Evolutionary conservation across 2,797 vertebrate genomes (phyloP), one percentile per base, ranked within the genome.

Genomic region (Anniella stebbinsi): DNA sequence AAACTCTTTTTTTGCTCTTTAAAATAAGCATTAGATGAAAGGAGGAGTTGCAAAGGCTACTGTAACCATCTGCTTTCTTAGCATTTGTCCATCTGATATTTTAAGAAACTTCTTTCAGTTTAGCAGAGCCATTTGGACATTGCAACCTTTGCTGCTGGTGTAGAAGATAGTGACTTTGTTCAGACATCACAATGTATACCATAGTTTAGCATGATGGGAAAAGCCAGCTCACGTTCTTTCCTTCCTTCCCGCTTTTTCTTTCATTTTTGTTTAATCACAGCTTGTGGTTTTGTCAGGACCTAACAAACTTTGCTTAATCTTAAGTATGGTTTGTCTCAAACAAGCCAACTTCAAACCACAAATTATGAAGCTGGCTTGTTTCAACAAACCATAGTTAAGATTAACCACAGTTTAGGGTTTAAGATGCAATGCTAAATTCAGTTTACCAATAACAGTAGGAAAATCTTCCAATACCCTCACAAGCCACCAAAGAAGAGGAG

Each of bases 1-100:
- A 91, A 96, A 96, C 93, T 96, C 96, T 95, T 96, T 96, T 96
- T 96, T 96, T 96, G 95, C 95, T 95, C 94, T 92, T 96, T 94
- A 94, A 95, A 95, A 86, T 93, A 89, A 91, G 72, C 92, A 38
- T 54, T 84, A 67, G 88, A 88, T 90, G 88, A 93, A 81, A 66
- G 41, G 51, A 63, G 21, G 51, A 93, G 90, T 51, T n/a, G 87
- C 89, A 30, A 67, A 81, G 81, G 69, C 60, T 84, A 89, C 60
- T 17, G 9, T 67, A 88, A 8, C 82, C 84, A 41, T 89, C 54
- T 63, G 48, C 30, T 38, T 48, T 38, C 73, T 93, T 83, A 88
- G 90, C 93, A 89, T 66, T 85, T 91, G 89, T n/a, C 21, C 48
- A 38, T 69, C 92, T 63, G 41, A 11, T 82, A n/a, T 84, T 92